These are phyloP conservation scores for Anguilla megastoma DNA, from an alignment of 2,797 vertebrate genomes.

Conservation along the genomic window DNA sequence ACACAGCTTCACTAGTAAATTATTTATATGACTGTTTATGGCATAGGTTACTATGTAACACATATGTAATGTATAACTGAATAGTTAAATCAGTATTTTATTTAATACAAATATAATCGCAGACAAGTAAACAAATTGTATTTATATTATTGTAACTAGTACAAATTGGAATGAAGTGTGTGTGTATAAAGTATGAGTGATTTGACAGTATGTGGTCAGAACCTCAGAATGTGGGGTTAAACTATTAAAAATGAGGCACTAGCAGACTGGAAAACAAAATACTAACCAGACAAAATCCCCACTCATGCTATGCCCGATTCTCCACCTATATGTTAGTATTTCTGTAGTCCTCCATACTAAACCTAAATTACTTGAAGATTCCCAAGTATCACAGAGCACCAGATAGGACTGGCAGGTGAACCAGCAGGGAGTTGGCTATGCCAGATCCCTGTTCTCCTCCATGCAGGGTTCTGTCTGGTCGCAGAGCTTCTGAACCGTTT, in stretches of 20 bases:
- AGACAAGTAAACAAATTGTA: background rate
- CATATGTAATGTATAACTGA: background rate
- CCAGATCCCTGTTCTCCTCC: background rate
- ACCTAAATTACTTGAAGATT: no score
- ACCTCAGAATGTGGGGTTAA: background rate
- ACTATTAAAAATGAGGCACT: background rate
- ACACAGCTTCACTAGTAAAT: background rate
- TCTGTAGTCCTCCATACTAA: no score
- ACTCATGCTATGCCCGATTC: background rate
- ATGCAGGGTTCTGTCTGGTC: background rate
- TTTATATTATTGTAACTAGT: background rate
- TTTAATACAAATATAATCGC: background rate
- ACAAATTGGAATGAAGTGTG: background rate
- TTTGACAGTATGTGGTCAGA: background rate
- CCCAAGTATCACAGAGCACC: background rate
- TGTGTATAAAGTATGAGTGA: background rate
- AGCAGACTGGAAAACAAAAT: background rate
- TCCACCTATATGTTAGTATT: background rate
- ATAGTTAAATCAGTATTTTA: background rate
- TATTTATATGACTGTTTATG: background rate
- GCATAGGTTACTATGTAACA: background rate
- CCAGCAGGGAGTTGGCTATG: background rate
- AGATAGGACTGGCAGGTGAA: background rate
- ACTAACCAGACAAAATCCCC: background rate
- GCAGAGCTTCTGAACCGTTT: background rate